Percentiles rank a stretch among this genome's conserved stretches.
Evolutionary conservation across 37 sponge, comb jelly and placozoan genomes (phyloP).

Genomic region (Theonella swinhoei): DNA sequence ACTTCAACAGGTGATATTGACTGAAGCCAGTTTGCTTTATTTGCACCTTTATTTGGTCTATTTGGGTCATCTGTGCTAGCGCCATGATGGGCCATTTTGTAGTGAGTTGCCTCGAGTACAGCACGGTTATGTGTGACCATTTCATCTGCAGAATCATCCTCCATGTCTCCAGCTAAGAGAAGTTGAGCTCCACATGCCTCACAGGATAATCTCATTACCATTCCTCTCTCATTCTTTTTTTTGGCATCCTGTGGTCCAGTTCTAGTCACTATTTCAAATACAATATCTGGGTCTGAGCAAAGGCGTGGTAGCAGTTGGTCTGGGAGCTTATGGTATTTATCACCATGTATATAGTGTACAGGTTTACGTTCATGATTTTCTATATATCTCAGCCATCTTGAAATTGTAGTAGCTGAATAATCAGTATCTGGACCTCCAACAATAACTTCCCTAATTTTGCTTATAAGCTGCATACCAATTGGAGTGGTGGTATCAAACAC

Average conservation of each 20-base stretch:
- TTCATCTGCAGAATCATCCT: neutral
- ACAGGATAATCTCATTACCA: neutral
- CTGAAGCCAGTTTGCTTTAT: neutral
- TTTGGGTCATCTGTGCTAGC: constrained; percentile 4
- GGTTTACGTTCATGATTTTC: too few species aligned
- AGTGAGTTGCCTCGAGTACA: neutral
- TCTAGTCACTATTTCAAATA: constrained; percentile 18
- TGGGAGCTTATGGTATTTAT: too few species aligned
- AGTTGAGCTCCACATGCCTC: neutral
- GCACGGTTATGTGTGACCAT: neutral
- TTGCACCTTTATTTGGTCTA: too few species aligned
- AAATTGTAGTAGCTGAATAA: too few species aligned
- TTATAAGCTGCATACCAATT: neutral
- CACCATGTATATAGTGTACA: too few species aligned
- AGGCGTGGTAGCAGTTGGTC: too few species aligned
- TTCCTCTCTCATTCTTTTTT: neutral
- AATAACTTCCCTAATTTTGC: too few species aligned
- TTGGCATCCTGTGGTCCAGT: constrained; percentile 10
- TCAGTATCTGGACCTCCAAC: too few species aligned
- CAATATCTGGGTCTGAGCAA: constrained; percentile 5
- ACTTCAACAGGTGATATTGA: constrained; percentile 2
- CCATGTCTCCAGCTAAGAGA: constrained; percentile 21
- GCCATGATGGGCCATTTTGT: constrained; percentile 38
- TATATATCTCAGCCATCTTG: too few species aligned
- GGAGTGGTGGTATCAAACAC: neutral